Evolutionary conservation across 2,888 invertebrate species (phyloP).

Genomic region (Psylliodes chrysocephalus): DNA sequence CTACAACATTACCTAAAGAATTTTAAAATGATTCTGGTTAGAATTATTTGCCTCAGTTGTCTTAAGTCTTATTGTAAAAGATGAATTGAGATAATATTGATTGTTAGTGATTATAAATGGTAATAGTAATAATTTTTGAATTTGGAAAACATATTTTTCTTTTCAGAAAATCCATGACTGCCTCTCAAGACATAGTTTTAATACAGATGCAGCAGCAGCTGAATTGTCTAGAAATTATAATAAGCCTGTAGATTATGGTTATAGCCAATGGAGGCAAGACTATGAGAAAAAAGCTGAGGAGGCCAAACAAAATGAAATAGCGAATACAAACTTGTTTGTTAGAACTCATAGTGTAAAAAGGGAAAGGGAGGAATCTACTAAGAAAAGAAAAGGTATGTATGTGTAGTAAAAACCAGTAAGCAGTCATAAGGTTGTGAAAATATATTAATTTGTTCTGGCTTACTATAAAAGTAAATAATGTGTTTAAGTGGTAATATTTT

Average conservation of each 20-base stretch:
- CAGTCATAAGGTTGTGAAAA: no score
- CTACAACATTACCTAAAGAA: no score
- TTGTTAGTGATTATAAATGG: no score
- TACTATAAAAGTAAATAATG: no score
- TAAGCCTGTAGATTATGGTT: constrained; percentile 48
- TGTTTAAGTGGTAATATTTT: no score
- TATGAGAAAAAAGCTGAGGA: constrained; percentile 61
- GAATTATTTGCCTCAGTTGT: no score
- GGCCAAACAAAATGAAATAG: constrained; percentile 54
- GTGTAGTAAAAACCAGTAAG: no score
- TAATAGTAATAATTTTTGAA: no score
- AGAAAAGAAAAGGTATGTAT: constrained; percentile 51
- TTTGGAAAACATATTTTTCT: constrained; percentile 9
- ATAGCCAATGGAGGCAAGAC: constrained; percentile 55
- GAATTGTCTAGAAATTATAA: constrained; percentile 62
- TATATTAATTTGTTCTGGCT: no score
- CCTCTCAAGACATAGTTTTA: constrained; percentile 68
- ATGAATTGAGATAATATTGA: no score
- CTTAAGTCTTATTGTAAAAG: no score
- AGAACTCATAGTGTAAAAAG: constrained; percentile 44
- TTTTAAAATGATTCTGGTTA: no score
- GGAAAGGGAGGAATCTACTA: constrained; percentile 42
- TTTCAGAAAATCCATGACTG: constrained; percentile 68
- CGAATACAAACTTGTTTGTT: constrained; percentile 33
- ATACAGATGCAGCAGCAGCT: constrained; percentile 68